Conservation (phyloP, 1,140 invertebrate species). For the Elymnias hypermnestra region DNA sequence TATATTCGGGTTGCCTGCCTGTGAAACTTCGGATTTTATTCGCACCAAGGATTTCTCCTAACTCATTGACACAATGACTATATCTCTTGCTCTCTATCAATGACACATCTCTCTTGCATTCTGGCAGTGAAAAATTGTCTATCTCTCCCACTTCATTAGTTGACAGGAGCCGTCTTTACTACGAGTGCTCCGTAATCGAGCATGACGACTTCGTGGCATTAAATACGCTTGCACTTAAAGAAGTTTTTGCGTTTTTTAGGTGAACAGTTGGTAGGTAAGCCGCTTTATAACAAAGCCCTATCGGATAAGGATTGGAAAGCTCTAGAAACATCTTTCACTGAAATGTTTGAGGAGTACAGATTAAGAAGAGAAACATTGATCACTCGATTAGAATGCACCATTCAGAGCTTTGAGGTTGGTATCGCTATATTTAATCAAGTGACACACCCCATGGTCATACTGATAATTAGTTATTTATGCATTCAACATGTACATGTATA, state of each 20-base stretch:
- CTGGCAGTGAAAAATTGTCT: too few species aligned
- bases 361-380: conserved; percentile 91
- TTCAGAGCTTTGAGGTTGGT: conserved; percentile 91
- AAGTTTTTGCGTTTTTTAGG: too few species aligned
- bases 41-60: neutral
- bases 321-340: conserved; percentile 81
- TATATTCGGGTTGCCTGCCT: too few species aligned
- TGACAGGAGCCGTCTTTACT: too few species aligned
- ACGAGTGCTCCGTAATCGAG: too few species aligned
- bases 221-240: too few species aligned
- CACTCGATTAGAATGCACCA: conserved; percentile 93
- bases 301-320: conserved; percentile 89
- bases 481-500: neutral
- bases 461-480: too few species aligned
- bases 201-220: too few species aligned
- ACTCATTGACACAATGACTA: neutral
- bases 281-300: conserved; percentile 85
- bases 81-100: neutral
- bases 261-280: conserved; percentile 81
- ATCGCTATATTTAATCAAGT: neutral
- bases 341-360: conserved; percentile 88
- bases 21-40: too few species aligned
- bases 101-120: too few species aligned
- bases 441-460: neutral
- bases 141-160: too few species aligned